Evolutionary conservation across 2,888 invertebrate species (phyloP).

Genomic region (Sialis lutaria): DNA sequence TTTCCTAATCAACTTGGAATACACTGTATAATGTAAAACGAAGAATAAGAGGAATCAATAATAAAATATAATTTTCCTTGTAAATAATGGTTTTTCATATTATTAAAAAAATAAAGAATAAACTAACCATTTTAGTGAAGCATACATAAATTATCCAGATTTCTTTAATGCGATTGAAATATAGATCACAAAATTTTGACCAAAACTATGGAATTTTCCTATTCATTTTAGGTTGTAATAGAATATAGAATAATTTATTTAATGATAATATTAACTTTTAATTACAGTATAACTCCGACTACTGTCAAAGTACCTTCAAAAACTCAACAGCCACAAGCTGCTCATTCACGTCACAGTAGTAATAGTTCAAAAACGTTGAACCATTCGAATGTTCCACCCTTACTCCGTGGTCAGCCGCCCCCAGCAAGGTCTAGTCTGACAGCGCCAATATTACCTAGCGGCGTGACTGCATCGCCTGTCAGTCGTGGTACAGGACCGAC

Average conservation of each 20-base stretch:
- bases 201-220: too few relatives aligned
- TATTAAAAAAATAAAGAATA: too few relatives aligned
- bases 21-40: too few relatives aligned
- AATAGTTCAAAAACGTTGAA: constrained; percentile 14
- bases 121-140: too few relatives aligned
- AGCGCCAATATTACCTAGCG: constrained; percentile 23
- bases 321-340: constrained; percentile 24
- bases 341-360: constrained; percentile 21
- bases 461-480: constrained; percentile 30
- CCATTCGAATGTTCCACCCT: constrained; percentile 23
- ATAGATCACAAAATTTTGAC: too few relatives aligned
- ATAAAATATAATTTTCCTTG: too few relatives aligned
- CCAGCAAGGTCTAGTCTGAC: constrained; percentile 30
- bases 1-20: too few relatives aligned
- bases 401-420: constrained; percentile 33
- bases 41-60: too few relatives aligned
- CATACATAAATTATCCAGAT: too few relatives aligned
- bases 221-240: too few relatives aligned
- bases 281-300: constrained; percentile 24
- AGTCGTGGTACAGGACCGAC: constrained; percentile 26
- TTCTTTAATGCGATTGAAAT: too few relatives aligned
- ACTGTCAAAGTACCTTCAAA: constrained; percentile 23
- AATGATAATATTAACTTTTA: background rate
- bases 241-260: background rate
- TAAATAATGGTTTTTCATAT: too few relatives aligned